These are phyloP conservation scores for Drosophila neotestacea DNA, from an alignment of 2,888 invertebrate species.

Conservation along the genomic window DNA sequence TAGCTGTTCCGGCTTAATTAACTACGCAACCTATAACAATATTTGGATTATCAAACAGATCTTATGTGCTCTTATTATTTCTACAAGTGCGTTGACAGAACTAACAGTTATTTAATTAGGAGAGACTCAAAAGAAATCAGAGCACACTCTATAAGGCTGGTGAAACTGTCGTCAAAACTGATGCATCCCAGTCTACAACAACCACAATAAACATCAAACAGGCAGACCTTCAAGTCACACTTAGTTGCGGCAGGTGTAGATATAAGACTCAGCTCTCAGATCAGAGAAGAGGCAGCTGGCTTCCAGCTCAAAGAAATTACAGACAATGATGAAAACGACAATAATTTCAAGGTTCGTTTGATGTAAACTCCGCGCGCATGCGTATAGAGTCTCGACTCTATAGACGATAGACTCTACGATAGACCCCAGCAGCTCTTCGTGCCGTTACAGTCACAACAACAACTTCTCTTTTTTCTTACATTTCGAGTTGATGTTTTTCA, in stretches of 20 bases:
- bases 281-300: conserved; percentile 46
- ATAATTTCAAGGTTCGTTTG: conserved; percentile 84
- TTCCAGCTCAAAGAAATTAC: conserved; percentile 55
- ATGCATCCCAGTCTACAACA: conserved; percentile 4
- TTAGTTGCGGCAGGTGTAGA: conserved; percentile 65
- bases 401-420: conserved; percentile 2
- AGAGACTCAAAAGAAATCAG: conserved; percentile 73
- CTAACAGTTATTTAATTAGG: conserved; percentile 76
- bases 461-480: conserved; percentile 33
- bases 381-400: conserved; percentile 50
- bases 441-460: conserved; percentile 50
- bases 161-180: conserved; percentile 69
- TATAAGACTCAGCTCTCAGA: conserved; percentile 12
- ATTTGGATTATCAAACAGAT: conserved; percentile 29
- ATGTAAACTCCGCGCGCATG: conserved; percentile 78
- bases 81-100: conserved; percentile 63
- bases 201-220: conserved; percentile 3
- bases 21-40: neutral
- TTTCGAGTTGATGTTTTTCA: conserved; percentile 14
- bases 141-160: conserved; percentile 51
- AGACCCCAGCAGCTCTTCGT: conserved; percentile 26
- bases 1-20: conserved; percentile 16
- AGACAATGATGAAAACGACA: conserved; percentile 83
- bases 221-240: conserved; percentile 59
- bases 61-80: conserved; percentile 27